A percentile compares a stretch with the other conserved stretches of the same genome.
These are phyloP conservation scores for Umimayanthus kanabou DNA, from an alignment of 92 coral and sea anemone species.

Conservation along the genomic window DNA sequence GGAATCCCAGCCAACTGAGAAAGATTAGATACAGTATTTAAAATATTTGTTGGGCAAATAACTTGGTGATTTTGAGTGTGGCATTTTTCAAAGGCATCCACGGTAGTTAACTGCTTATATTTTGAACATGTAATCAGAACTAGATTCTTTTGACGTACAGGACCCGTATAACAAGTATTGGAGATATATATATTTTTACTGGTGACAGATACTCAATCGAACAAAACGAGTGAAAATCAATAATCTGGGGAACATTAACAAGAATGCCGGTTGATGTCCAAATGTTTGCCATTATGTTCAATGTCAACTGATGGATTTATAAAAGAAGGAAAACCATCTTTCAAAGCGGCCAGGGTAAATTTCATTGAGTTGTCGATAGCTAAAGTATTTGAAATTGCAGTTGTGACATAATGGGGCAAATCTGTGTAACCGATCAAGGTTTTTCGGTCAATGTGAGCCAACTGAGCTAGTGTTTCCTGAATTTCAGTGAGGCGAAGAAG, in stretches of 20 bases:
- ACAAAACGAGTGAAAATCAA: conserved; percentile 36
- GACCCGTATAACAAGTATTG: conserved; percentile 55
- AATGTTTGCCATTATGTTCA: conserved; percentile 25
- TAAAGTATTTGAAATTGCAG: neutral
- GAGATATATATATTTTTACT: conserved; percentile 57
- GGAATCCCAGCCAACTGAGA: conserved; percentile 58
- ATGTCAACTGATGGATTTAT: conserved; percentile 51
- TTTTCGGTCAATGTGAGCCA: conserved; percentile 4
- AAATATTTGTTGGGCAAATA: conserved; percentile 43
- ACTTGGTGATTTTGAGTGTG: conserved; percentile 2
- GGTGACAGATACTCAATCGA: conserved; percentile 54
- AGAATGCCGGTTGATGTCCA: conserved; percentile 39
- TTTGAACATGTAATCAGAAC: conserved; percentile 46
- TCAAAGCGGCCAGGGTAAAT: conserved; percentile 33
- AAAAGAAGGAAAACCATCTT: conserved; percentile 44
- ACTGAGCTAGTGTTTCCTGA: conserved; percentile 19
- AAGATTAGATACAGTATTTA: conserved; percentile 41
- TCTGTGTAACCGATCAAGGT: conserved; percentile 15
- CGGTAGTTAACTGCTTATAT: neutral
- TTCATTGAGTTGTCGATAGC: neutral
- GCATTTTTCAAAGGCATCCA: conserved; percentile 36
- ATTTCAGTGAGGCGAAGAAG: conserved; percentile 27
- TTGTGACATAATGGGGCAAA: conserved; percentile 18
- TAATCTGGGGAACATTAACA: conserved; percentile 41
- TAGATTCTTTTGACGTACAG: conserved; percentile 41